Conservation (phyloP, 2,888 invertebrate species). For the Chloromyia formosa region DNA sequence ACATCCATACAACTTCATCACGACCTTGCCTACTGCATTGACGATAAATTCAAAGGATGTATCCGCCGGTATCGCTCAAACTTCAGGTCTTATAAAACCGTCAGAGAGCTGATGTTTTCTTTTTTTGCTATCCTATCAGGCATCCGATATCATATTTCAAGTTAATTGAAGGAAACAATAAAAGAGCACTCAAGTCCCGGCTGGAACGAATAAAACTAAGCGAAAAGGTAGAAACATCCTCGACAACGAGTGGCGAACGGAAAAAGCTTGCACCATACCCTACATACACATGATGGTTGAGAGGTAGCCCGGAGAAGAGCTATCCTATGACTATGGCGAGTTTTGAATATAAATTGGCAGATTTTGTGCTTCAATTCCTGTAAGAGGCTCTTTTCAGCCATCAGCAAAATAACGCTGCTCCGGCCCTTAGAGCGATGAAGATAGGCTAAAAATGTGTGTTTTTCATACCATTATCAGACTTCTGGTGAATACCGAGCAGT, state of each 20-base stretch:
- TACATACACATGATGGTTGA: background rate
- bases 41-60: too few species aligned
- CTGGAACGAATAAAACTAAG: constrained; percentile 12
- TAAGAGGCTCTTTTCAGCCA: constrained; percentile 33
- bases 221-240: constrained; percentile 33
- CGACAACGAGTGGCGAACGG: constrained; percentile 34
- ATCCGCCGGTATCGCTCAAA: too few species aligned
- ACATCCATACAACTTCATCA: too few species aligned
- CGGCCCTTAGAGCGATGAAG: constrained; percentile 14
- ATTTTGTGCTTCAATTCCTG: constrained; percentile 50
- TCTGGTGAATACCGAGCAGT: constrained; percentile 30
- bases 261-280: too few species aligned
- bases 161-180: constrained; percentile 49
- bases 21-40: too few species aligned
- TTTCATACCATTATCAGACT: constrained; percentile 38
- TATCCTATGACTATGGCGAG: constrained; percentile 39
- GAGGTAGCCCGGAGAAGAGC: too few species aligned
- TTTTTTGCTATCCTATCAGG: constrained; percentile 28
- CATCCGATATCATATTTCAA: constrained; percentile 46
- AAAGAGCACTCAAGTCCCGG: constrained; percentile 47
- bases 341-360: constrained; percentile 50
- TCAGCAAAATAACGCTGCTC: constrained; percentile 19
- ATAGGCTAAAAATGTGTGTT: constrained; percentile 40
- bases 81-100: too few species aligned
- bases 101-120: background rate